Percentiles rank a stretch among this genome's conserved stretches.
Evolutionary conservation across 2,888 invertebrate species (phyloP).

Genomic region (Sphecodes monilicornis): DNA sequence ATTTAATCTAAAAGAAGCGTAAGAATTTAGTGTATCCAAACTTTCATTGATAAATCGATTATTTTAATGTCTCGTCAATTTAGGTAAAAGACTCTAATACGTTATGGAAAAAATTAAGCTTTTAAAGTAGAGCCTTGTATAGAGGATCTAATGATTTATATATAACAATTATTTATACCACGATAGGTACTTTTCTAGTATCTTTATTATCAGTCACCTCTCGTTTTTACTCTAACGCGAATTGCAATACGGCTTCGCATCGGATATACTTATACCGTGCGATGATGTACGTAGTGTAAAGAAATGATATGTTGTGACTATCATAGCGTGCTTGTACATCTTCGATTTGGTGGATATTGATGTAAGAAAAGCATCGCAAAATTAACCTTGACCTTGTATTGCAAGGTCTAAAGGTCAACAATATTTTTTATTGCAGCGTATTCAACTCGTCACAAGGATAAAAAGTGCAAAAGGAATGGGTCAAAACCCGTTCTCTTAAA

Average conservation of each 20-base stretch:
- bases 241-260: neutral
- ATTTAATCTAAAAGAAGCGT: neutral
- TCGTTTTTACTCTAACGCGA: neutral
- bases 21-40: neutral
- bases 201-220: neutral
- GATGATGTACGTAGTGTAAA: too few relatives aligned
- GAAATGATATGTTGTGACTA: too few relatives aligned
- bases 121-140: neutral
- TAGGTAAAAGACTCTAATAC: neutral
- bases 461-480: too few relatives aligned
- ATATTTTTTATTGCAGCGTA: too few relatives aligned
- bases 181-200: neutral
- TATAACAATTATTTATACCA: neutral
- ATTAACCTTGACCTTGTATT: too few relatives aligned
- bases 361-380: too few relatives aligned
- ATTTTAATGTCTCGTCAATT: neutral
- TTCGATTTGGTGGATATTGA: too few relatives aligned
- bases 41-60: neutral
- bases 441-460: too few relatives aligned
- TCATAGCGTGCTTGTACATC: too few relatives aligned
- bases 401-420: too few relatives aligned
- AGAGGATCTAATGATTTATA: neutral
- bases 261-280: neutral
- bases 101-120: neutral
- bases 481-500: too few relatives aligned